Base-by-base conservation (phyloP, 2,888 invertebrate species). In the Eudemis profundana region DNA sequence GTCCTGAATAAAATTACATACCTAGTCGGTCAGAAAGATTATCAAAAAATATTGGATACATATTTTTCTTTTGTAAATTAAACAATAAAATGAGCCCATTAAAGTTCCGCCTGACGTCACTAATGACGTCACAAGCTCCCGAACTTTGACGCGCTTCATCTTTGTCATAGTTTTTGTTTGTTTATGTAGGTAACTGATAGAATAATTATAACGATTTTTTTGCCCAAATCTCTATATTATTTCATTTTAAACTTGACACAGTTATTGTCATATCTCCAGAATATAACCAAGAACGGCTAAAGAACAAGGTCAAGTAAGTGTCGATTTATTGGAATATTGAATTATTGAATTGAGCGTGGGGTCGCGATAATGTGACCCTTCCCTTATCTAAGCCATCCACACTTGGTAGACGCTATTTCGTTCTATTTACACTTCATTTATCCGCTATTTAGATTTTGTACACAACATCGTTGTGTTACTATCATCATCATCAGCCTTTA, bases 321-420 rank as follows among this genome's bases (percentile, higher is more conserved):
- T 10, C 54, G 27, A 66, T 57, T 46, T 17, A 62, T 46, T 57
- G 44, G 62, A 59, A 49, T 68, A 68, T 66, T 68, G 57, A 62
- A 66, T 66, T 66, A 63, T 63, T 53, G 61, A 63, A 63, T 63
- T 53, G 61, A 63, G 61, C 47, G 53, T 54, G 61, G 66, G 68
- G 71, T 68, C 70, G 64, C 53, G 70, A 69, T 71, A 69, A 59
- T 60, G 42, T 46, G 64, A 70, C 71, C 69, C 69, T 67, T 68
- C 15, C 33, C 57, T 68, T 61, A 61, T 66, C 64, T 49, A 8
- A 19, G 8, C 46, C 59, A 51, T 50, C 57, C 50, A 59, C 36
- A 44, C 57, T 33, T 8, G 21, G 29, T 8, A n/a, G 36, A 57
- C 33, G 19, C 49, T 33, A 54, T 56, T 47, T 59, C 59, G 29